Evolutionary conservation across 2,113 vertebrate species (phyloP), one percentile per base, ranked within the genome.

Genomic region (Elanus axillaris): DNA sequence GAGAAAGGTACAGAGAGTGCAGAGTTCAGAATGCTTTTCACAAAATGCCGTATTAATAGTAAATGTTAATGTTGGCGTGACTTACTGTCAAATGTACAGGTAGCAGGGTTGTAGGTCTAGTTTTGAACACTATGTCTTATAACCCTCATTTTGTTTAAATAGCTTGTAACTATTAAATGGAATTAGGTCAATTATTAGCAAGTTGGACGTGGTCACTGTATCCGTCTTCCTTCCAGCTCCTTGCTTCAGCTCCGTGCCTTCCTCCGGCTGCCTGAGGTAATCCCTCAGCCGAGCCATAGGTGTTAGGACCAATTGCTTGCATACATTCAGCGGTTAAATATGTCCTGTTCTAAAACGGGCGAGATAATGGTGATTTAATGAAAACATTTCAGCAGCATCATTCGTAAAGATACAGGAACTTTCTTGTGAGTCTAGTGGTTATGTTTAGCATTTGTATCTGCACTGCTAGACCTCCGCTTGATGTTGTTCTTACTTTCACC

Each of bases 291-390:
- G 2, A 73, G 76, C 86, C 0, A 6, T 80, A 86, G 79, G 78
- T 90, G 80, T 92, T 79, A n/a, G 26, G 66, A 95, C 93, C 95
- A 93, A 82, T 90, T 96, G 83, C 77, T 94, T 91, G 92, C 86
- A 77, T 89, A 48, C 32, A 72, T 50, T 53, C 85, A 89, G 67
- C 58, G 31, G 45, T 96, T 97, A 94, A 97, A 97, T 96, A 95
- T 81, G 96, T 88, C 87, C 76, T 91, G 42, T 83, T 96, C 92
- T 93, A 68, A 97, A 95, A 92, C 42, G 90, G 58, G 86, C 26
- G 72, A 77, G 73, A 68, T 86, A 93, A 90, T 50, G 31, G 78
- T 78, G 19, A 45, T 72, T 95, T 96, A 96, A 94, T 86, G 66
- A 90, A 92, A 92, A 94, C 12, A 42, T 76, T 79, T 90, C 85